These are phyloP conservation scores for Erithacus rubecula DNA, from an alignment of 2,797 vertebrate genomes.

Conservation along the genomic window DNA sequence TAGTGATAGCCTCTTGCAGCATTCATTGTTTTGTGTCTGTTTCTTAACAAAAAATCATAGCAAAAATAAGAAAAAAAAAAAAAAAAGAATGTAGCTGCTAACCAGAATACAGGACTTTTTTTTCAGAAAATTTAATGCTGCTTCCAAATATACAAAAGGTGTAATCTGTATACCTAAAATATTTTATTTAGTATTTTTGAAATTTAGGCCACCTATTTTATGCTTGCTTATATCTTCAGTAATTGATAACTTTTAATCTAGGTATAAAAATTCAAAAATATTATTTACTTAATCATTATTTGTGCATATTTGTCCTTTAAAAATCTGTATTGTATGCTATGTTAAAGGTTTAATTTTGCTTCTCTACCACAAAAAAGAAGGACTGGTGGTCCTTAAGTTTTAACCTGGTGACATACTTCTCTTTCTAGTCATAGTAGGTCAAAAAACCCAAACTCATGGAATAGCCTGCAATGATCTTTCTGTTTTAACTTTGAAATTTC, in stretches of 20 bases:
- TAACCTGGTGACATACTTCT: not conserved
- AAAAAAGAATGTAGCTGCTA: not conserved
- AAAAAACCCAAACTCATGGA: not conserved
- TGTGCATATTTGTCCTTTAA: not conserved
- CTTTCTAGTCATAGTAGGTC: not conserved
- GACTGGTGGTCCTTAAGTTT: not conserved
- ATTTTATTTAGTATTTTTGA: not conserved
- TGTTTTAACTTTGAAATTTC: conserved; percentile 66
- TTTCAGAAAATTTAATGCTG: not conserved
- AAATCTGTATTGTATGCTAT: not conserved
- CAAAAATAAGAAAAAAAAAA: not conserved
- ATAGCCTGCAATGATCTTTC: not conserved
- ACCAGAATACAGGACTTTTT: not conserved
- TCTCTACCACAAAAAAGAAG: not conserved
- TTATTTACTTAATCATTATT: not conserved
- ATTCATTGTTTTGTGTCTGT: not conserved
- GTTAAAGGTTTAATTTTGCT: not conserved
- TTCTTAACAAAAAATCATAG: not conserved
- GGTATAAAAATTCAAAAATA: not conserved
- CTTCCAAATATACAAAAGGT: not conserved
- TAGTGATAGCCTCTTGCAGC: not conserved
- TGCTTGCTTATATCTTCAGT: not conserved
- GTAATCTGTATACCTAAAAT: not conserved
- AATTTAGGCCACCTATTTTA: not conserved
- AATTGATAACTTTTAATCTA: not conserved